phyloP scores from a whole-genome alignment of 2,888 invertebrate genomes.

The Ariolimax columbianus region DNA sequence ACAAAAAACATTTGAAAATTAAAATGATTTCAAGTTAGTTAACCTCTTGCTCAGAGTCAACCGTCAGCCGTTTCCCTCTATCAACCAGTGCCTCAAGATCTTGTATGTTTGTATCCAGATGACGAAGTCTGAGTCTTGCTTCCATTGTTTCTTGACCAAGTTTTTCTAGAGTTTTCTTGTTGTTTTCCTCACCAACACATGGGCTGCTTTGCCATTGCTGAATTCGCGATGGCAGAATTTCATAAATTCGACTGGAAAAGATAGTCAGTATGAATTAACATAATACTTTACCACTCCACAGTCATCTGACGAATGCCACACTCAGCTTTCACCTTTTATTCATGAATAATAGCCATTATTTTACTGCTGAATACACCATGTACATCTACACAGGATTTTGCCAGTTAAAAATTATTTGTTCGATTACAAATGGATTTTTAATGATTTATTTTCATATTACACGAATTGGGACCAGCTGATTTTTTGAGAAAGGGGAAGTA shows the following conservation, averaged over 20 bases:
- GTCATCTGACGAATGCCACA: too few relatives aligned
- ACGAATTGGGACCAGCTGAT: too few relatives aligned
- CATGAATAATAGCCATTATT: too few relatives aligned
- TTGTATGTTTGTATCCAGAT: constrained; percentile 77
- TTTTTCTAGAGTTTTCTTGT: constrained; percentile 82
- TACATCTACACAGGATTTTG: too few relatives aligned
- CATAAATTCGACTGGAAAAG: constrained; percentile 78
- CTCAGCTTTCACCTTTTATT: too few relatives aligned
- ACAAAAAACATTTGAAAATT: neutral
- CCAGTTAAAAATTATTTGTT: too few relatives aligned
- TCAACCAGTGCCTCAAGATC: constrained; percentile 90
- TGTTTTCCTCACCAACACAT: constrained; percentile 91
- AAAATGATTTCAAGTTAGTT: neutral
- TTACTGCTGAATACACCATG: too few relatives aligned
- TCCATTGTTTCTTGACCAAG: constrained; percentile 89
- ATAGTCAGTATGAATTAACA: too few relatives aligned
- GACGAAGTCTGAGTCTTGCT: constrained; percentile 86
- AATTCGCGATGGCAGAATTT: constrained; percentile 91
- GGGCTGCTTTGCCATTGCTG: constrained; percentile 94
- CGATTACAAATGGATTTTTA: too few relatives aligned
- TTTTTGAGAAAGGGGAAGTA: too few relatives aligned
- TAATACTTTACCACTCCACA: too few relatives aligned
- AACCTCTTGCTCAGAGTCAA: constrained; percentile 69
- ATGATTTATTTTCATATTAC: too few relatives aligned
- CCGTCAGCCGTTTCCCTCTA: constrained; percentile 84